A percentile compares a stretch with the other conserved stretches of the same genome.
phyloP scores from a whole-genome alignment of 1,140 invertebrate species.

The Nephila pilipes region DNA sequence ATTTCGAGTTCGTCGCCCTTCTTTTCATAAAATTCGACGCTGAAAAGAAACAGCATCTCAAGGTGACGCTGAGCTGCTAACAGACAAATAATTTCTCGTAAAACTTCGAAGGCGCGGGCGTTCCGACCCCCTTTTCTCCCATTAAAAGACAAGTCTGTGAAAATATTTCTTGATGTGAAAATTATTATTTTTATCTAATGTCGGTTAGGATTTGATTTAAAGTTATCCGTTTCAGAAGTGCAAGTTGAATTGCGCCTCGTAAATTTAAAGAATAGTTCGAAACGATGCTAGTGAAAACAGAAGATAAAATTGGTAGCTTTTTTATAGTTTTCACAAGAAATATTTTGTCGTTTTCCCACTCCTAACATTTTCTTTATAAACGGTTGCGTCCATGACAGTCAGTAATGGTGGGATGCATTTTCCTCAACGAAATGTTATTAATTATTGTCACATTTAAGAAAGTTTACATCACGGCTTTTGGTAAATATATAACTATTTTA shows the following conservation, averaged over 20 bases:
- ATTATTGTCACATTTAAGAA: too few species aligned
- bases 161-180: background rate
- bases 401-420: background rate
- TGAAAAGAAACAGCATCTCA: background rate
- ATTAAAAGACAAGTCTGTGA: background rate
- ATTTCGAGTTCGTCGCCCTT: background rate
- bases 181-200: background rate
- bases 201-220: constrained; percentile 37
- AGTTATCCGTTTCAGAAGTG: background rate
- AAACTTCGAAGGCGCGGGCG: background rate
- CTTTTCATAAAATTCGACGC: background rate
- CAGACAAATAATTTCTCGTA: constrained; percentile 45
- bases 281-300: constrained; percentile 8
- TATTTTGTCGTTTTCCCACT: background rate
- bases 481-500: too few species aligned
- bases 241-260: background rate
- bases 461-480: too few species aligned
- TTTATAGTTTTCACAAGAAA: background rate
- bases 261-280: background rate
- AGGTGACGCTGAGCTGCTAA: background rate
- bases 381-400: background rate
- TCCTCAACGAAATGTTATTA: too few species aligned
- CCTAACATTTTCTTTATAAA: background rate
- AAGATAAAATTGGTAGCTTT: background rate
- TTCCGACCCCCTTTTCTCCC: background rate